Evolutionary conservation across 2,888 invertebrate genomes (phyloP), one percentile per base, ranked within the genome.

Genomic region (Luperina nickerlii): DNA sequence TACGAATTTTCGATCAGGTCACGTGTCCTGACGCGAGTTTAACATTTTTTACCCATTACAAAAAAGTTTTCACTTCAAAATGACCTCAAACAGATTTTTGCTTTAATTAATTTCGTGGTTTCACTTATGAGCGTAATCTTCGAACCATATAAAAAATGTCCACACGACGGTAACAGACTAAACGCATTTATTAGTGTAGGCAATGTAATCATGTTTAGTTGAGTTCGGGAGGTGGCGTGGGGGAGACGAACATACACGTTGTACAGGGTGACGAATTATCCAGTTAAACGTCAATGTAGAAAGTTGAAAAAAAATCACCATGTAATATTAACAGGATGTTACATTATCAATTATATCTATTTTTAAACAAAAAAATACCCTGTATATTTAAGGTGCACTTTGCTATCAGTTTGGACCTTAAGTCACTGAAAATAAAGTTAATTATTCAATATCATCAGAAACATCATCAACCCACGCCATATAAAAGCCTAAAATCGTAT

Each of bases 181-280:
- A 92, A 91, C 89, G 94, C 94, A 94, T 95, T 94, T 95, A 91
- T 81, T 92, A 91, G 83, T 84, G 82, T 89, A 89, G 87, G 85
- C 42, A 24, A 65, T 71, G 18, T 85, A 74, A 80, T 79, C 79
- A 78, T 77, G 62, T 74, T 74, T 81, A 85, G 48, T 48, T 73
- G 75, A 79, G 78, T 77, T 76, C 67, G 79, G 83, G 81, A 69
- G 54, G 67, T 74, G 70, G 71, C 67, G 78, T 83, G 77, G 83
- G 65, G 63, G 1, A 48, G 24, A 48, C 60, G 24, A 67, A 78
- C 66, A 42, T 20, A 54, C 45, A 67, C 1, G 0, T 38, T 76
- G 51, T 54, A 70, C 20, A 51, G 69, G 69, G 0, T 69, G 65
- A 18, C 11, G 1, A 4, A 48, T 11, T 51, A 42, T 63, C 57